Percentiles rank a stretch among this genome's conserved stretches.
These are phyloP conservation scores for Schizaphis graminum DNA, from an alignment of 2,888 invertebrate species.

Conservation along the genomic window DNA sequence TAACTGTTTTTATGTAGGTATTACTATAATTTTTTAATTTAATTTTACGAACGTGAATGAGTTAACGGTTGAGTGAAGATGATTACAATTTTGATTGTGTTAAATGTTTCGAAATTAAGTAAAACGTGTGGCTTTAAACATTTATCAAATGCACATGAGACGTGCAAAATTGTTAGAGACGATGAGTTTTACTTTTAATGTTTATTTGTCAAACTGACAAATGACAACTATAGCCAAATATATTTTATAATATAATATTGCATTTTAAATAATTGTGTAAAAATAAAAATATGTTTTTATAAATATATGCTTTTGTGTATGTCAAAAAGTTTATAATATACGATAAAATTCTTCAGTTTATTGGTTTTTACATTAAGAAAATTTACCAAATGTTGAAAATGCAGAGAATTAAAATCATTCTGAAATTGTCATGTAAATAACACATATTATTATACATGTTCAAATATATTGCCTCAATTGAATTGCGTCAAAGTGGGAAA, in stretches of 20 bases:
- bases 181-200: slow-evolving; percentile 7
- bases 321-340: background rate
- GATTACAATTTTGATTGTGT: slow-evolving; percentile 40
- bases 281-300: background rate
- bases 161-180: slow-evolving; percentile 32
- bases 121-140: slow-evolving; percentile 29
- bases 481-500: background rate
- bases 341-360: background rate
- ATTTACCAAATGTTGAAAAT: background rate
- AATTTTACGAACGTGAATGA: background rate
- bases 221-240: background rate
- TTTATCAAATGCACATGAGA: slow-evolving; percentile 22
- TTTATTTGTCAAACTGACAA: slow-evolving; percentile 2
- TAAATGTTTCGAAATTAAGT: slow-evolving; percentile 41
- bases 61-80: slow-evolving; percentile 10
- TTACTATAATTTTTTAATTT: background rate
- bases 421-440: background rate
- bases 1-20: background rate
- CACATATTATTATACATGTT: background rate
- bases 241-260: background rate
- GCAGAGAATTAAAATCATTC: background rate
- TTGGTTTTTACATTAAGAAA: background rate
- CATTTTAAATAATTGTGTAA: background rate
- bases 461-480: background rate
- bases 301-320: background rate